Conservation (phyloP, 2,888 invertebrate genomes). For the Chymomyza procnemis region DNA sequence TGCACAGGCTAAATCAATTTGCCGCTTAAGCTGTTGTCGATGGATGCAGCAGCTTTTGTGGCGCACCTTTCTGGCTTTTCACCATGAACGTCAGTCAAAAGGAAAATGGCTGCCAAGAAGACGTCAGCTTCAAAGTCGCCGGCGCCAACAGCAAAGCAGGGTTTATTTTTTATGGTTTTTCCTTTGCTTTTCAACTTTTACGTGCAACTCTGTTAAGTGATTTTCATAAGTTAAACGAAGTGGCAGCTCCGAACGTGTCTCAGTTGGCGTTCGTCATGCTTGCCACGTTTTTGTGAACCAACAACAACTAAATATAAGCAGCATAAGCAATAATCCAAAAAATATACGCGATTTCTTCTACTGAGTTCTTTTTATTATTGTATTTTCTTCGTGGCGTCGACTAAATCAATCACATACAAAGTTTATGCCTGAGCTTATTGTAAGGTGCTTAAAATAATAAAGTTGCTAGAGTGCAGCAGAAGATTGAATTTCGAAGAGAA, state of each 20-base stretch:
- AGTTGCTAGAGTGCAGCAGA: too few relatives aligned
- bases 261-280: constrained; percentile 1
- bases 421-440: background rate
- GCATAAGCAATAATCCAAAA: background rate
- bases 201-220: constrained; percentile 61
- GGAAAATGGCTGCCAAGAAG: constrained; percentile 37
- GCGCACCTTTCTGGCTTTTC: constrained; percentile 22
- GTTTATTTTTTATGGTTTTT: constrained; percentile 7
- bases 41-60: background rate
- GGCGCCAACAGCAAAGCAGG: background rate
- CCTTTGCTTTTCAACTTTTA: constrained; percentile 20
- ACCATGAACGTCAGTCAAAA: constrained; percentile 22
- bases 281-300: background rate
- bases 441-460: background rate
- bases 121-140: background rate
- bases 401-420: background rate
- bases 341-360: background rate
- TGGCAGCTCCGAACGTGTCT: constrained; percentile 31
- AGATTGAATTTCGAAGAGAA: background rate
- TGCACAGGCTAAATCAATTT: constrained; percentile 75
- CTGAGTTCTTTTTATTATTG: constrained; percentile 17
- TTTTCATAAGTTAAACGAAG: constrained; percentile 72
- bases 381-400: constrained; percentile 1
- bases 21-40: constrained; percentile 48
- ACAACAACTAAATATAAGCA: background rate